Evolutionary conservation across 2,113 vertebrate species (phyloP), one percentile per base, ranked within the genome.

Genomic region (Aleadryas rufinucha): DNA sequence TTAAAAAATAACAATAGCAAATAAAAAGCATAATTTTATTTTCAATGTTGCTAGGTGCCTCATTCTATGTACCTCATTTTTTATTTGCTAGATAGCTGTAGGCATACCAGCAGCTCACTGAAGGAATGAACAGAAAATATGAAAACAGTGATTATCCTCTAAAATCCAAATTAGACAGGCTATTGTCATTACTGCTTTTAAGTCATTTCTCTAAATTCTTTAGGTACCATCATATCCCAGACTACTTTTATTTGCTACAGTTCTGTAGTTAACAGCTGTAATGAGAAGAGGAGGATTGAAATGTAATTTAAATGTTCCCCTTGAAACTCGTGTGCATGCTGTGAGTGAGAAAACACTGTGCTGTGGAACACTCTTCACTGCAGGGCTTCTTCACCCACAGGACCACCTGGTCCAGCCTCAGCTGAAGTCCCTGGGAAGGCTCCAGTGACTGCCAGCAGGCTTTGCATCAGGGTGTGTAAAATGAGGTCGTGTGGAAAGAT

Each of bases 1-100:
- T 97, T 98, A 97, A 98, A 97, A 96, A 97, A 95, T 97, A 98
- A 97, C 95, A 97, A 96, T 96, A 96, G 94, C 88, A 98, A 98
- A 98, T 97, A 97, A 96, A 97, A 97, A 94, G 84, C 54, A 17
- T 69, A 49, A 94, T 93, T 94, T 96, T 91, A 76, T 97, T 95
- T 97, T 95, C 96, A 84, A 3, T 90, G 92, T 96, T 59, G 47
- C 94, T 86, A 92, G 97, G 91, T 94, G 63, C 94, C 90, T 95
- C 60, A 17, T 97, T 89, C 87, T 57, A 16, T 96, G 92, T 90
- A 88, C 90, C 75, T 94, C 93, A 90, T 97, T 97, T 96, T 93
- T 97, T 97, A 93, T 94, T 91, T 87, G 81, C 76, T 66, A 93
- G 96, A 95, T 96, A 97, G 95, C 95, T 17, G 2, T 84, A 95